Percentiles rank a stretch among this genome's conserved stretches.
Evolutionary conservation across 2,888 invertebrate genomes (phyloP).

Genomic region (Pseudeuparius sepicola): DNA sequence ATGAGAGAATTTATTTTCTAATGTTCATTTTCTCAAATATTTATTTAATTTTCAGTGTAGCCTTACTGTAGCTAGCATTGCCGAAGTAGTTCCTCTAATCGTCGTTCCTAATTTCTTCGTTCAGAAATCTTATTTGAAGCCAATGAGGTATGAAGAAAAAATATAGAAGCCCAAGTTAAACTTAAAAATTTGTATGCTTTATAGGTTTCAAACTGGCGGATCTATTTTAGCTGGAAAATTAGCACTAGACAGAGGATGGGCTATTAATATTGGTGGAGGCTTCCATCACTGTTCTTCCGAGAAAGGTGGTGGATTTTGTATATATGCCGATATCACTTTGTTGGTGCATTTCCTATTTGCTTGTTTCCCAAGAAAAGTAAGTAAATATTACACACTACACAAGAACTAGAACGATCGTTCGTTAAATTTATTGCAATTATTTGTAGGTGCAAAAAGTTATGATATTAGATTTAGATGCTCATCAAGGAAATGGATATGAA

Average conservation of each 20-base stretch:
- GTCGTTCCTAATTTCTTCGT: constrained; percentile 68
- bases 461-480: constrained; percentile 88
- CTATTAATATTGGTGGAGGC: constrained; percentile 84
- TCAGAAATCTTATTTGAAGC: constrained; percentile 63
- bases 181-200: constrained; percentile 18
- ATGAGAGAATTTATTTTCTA: too few relatives aligned
- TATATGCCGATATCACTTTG: constrained; percentile 82
- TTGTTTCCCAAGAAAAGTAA: constrained; percentile 37
- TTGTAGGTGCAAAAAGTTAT: constrained; percentile 52
- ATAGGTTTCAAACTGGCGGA: constrained; percentile 68
- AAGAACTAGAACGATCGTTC: too few relatives aligned
- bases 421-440: too few relatives aligned
- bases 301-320: constrained; percentile 79
- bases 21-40: too few relatives aligned
- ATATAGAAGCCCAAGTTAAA: not conserved
- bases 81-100: constrained; percentile 66
- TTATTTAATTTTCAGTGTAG: constrained; percentile 60
- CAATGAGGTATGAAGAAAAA: constrained; percentile 55
- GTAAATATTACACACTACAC: constrained; percentile 4
- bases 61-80: constrained; percentile 65
- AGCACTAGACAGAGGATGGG: constrained; percentile 75
- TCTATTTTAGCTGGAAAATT: constrained; percentile 73
- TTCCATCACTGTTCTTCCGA: constrained; percentile 79
- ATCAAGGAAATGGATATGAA: constrained; percentile 88
- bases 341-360: constrained; percentile 58